Conservation (phyloP, 2,888 invertebrate species). For the Apoda limacodes region DNA sequence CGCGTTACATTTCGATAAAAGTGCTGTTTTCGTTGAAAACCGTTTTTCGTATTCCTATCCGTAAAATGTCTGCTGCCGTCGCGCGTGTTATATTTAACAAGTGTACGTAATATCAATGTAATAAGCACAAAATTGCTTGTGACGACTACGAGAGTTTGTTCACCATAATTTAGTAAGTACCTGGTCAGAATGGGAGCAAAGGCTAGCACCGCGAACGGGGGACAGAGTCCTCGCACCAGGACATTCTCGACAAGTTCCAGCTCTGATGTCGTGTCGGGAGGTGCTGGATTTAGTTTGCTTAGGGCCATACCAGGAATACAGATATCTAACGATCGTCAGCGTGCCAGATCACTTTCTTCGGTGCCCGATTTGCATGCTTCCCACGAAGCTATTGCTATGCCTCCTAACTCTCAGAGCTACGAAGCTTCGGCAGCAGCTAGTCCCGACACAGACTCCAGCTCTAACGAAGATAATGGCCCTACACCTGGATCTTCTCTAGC, state of each 20-base stretch:
- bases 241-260: slow-evolving; percentile 82
- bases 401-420: slow-evolving; percentile 73
- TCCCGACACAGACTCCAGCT: slow-evolving; percentile 76
- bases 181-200: slow-evolving; percentile 85
- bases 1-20: no score
- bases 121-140: no score
- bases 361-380: slow-evolving; percentile 79
- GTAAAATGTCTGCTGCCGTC: slow-evolving; percentile 64
- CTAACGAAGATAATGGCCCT: slow-evolving; percentile 73
- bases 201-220: slow-evolving; percentile 83
- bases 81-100: slow-evolving; percentile 49
- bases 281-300: slow-evolving; percentile 75
- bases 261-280: slow-evolving; percentile 71
- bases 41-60: no score
- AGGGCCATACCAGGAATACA: slow-evolving; percentile 79
- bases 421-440: slow-evolving; percentile 75
- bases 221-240: slow-evolving; percentile 79
- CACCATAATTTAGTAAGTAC: no score
- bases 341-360: slow-evolving; percentile 85
- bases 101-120: slow-evolving; percentile 50
- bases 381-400: slow-evolving; percentile 72
- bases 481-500: slow-evolving; percentile 62
- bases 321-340: slow-evolving; percentile 81
- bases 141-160: no score
- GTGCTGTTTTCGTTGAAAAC: no score